phyloP scores from a whole-genome alignment of 2,113 vertebrate genomes.

The Halichoerus grypus region DNA sequence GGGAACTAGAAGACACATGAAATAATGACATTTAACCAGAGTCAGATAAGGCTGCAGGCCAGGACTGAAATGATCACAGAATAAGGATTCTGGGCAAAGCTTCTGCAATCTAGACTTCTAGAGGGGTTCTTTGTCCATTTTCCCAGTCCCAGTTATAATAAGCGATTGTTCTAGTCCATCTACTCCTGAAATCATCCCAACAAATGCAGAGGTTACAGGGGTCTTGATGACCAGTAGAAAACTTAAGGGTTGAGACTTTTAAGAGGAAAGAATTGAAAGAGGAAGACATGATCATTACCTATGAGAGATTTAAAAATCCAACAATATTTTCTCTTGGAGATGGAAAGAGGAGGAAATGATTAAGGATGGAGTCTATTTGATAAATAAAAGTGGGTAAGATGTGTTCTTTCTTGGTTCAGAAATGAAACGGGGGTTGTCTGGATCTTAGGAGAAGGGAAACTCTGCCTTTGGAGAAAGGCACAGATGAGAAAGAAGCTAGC shows the following conservation, averaged over 20 bases:
- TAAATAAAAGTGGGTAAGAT: neutral
- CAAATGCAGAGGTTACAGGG: neutral
- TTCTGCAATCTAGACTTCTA: neutral
- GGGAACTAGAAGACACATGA: neutral
- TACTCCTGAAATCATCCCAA: neutral
- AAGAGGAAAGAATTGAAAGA: constrained; percentile 18
- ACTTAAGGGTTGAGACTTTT: neutral
- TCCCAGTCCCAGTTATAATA: neutral
- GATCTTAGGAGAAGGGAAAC: neutral
- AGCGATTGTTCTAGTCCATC: neutral
- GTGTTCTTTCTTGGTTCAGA: constrained; percentile 49
- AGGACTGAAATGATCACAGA: neutral
- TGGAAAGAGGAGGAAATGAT: neutral
- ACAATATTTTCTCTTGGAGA: neutral
- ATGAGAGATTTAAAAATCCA: constrained; percentile 22
- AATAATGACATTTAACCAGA: neutral
- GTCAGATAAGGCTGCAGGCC: neutral
- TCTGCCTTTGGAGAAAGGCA: neutral
- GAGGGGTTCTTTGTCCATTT: neutral
- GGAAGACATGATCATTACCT: neutral
- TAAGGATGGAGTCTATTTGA: neutral
- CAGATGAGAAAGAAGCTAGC: neutral
- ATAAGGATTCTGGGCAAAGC: neutral
- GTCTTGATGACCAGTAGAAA: neutral
- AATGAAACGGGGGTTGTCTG: neutral